A percentile compares a stretch with the other conserved stretches of the same genome.
These are phyloP conservation scores for Gadus macrocephalus DNA, from an alignment of 2,113 vertebrate genomes.

Conservation along the genomic window DNA sequence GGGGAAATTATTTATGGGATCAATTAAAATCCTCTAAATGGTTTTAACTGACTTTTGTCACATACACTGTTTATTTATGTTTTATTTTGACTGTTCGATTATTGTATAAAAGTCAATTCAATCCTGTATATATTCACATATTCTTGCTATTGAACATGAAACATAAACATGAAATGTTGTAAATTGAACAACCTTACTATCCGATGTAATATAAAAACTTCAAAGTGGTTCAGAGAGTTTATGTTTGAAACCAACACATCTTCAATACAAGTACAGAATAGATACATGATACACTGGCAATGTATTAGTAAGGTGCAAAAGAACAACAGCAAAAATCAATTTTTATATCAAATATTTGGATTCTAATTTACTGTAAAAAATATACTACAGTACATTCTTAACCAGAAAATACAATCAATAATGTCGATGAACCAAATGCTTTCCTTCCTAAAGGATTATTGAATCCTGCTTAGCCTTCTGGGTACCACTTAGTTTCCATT, in stretches of 20 bases:
- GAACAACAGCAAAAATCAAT: neutral
- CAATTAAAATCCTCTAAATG: no score
- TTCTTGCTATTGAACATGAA: neutral
- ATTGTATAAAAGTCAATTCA: neutral
- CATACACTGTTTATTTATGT: neutral
- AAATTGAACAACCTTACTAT: slow-evolving; percentile 5
- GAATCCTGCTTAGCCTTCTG: neutral
- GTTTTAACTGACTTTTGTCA: neutral
- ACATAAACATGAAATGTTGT: neutral
- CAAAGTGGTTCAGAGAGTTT: slow-evolving; percentile 15
- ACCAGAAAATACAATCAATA: neutral
- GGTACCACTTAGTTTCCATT: neutral
- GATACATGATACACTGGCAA: slow-evolving; percentile 36
- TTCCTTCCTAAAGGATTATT: neutral
- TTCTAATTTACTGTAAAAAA: neutral
- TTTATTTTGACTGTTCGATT: neutral
- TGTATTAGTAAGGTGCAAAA: slow-evolving; percentile 53
- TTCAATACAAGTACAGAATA: slow-evolving; percentile 28
- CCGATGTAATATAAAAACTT: slow-evolving; percentile 6
- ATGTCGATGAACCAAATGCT: neutral
- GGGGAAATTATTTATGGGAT: neutral
- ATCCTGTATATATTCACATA: no score
- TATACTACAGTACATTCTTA: slow-evolving; percentile 13
- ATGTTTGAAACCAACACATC: slow-evolving; percentile 20
- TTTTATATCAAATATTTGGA: neutral